Evolutionary conservation across 2,888 invertebrate species (phyloP).

Genomic region (Galeopsomyia nigrocyanea): DNA sequence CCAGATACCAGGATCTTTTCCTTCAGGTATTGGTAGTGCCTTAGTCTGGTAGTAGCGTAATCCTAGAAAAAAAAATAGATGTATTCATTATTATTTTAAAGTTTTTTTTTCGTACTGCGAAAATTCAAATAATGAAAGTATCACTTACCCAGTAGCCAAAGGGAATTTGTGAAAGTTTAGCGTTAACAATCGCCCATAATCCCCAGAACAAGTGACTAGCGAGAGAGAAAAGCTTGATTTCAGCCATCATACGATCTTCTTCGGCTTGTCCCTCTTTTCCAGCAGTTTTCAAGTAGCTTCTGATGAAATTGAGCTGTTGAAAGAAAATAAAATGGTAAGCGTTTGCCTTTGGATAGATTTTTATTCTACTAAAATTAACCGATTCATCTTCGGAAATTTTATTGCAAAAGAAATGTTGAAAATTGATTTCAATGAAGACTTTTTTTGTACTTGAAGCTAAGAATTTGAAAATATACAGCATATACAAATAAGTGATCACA

Average conservation of each 20-base stretch:
- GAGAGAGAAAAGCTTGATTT: constrained; percentile 87
- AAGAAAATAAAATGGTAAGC: constrained; percentile 35
- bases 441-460: neutral
- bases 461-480: constrained; percentile 26
- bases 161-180: constrained; percentile 87
- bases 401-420: constrained; percentile 17
- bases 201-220: constrained; percentile 95
- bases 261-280: constrained; percentile 70
- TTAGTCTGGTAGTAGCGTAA: constrained; percentile 75
- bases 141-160: constrained; percentile 94
- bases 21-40: constrained; percentile 76
- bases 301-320: constrained; percentile 68
- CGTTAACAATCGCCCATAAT: constrained; percentile 92
- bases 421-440: constrained; percentile 15
- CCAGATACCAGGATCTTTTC: constrained; percentile 68
- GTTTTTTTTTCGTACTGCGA: neutral
- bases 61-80: constrained; percentile 72
- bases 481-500: constrained; percentile 11
- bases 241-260: constrained; percentile 77
- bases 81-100: neutral
- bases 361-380: constrained; percentile 44
- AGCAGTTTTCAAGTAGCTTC: constrained; percentile 65
- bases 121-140: neutral
- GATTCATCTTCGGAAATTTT: constrained; percentile 34
- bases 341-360: neutral